Percentiles rank a stretch among this genome's conserved stretches.
Conservation (phyloP, 2,113 vertebrate genomes). For the Cryptoleucopteryx plumbea region DNA sequence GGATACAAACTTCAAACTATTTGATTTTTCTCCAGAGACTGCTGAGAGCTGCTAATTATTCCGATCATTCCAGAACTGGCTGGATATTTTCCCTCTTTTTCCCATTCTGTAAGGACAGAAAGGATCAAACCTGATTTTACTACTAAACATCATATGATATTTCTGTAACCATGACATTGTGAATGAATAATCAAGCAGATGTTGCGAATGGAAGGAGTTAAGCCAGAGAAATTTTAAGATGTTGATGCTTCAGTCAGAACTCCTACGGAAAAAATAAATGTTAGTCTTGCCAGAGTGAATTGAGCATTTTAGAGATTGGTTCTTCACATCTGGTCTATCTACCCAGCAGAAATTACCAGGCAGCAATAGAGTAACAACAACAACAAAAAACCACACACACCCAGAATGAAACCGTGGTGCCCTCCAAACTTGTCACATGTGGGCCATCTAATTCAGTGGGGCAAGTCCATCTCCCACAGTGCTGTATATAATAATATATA, state of each 20-base stretch:
- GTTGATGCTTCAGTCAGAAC: background rate
- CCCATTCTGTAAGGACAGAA: background rate
- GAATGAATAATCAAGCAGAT: background rate
- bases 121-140: background rate
- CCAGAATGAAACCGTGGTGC: background rate
- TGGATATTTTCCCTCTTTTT: background rate
- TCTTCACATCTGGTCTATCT: background rate
- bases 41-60: background rate
- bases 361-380: background rate
- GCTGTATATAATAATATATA: background rate
- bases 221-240: background rate
- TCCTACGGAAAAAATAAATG: background rate
- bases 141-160: background rate
- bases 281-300: background rate
- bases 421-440: background rate
- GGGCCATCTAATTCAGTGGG: background rate
- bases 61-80: background rate
- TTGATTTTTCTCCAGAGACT: background rate
- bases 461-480: background rate
- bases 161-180: background rate
- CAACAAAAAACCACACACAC: background rate
- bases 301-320: background rate
- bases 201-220: background rate
- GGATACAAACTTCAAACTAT: background rate
- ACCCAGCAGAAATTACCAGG: background rate